Base-by-base conservation (phyloP, 2,797 vertebrate genomes). In the Cuniculus paca region DNA sequence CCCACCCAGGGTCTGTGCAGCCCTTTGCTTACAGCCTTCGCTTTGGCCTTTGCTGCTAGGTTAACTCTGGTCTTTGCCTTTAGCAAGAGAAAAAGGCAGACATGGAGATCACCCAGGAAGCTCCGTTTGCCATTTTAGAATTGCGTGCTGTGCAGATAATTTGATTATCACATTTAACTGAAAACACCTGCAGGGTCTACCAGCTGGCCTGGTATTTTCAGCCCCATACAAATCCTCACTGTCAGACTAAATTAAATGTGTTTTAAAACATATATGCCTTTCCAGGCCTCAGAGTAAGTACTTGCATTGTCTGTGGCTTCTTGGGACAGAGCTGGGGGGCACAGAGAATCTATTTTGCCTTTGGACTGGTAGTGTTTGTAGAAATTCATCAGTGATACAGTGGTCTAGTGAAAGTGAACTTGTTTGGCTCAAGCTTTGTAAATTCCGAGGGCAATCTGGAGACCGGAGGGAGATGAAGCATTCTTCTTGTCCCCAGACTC, bases 161-260 rank as follows among this genome's bases (percentile, higher is more conserved):
- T 95, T 79, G 94, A 97, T 98, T 86, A 92, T 95, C 60, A 96
- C 77, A 2, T 96, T 97, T 97, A 97, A 97, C 94, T 86, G 88
- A 94, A 98, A 97, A 96, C 95, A 97, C 96, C 91, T 97, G 95
- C 68, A 94, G 77, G 75, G 94, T 79, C 90, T 72, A 58, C 77
- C 28, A 28, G 7, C 58, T 58, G 26, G 92, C 68, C 61, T 91
- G 6, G 11, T 61, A 16, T 36, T 79, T 72, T 77, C 17, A 34
- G 83, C 79, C 79, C 60, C 77, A 50, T n/a, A 80, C 20, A 85
- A 85, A 96, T 84, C 56, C 45, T 88, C 82, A 81, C 61, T 60
- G 92, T 88, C 16, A 52, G 77, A 58, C 60, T 93, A 79, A 63
- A 88, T 97, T 88, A 80, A 90, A 14, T 70, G 31, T n/a, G 26